A percentile compares a stretch with the other conserved stretches of the same genome.
Conservation (phyloP, 2,888 invertebrate species). For the Ochropacha duplaris region DNA sequence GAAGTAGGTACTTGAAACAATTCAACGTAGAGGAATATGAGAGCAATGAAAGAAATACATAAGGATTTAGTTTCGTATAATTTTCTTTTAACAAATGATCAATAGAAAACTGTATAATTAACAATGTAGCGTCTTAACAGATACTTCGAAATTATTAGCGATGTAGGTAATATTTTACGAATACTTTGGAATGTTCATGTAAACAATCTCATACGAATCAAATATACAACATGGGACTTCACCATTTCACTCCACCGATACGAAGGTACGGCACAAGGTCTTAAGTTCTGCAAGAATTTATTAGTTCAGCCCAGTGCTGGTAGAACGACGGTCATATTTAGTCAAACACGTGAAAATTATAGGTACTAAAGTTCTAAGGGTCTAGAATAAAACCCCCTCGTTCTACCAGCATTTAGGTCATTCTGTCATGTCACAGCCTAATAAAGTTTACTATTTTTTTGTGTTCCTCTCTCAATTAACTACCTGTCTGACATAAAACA, state of each 20-base stretch:
- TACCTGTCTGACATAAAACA: constrained; percentile 15
- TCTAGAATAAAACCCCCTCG: constrained; percentile 61
- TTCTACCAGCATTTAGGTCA: constrained; percentile 23
- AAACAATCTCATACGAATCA: constrained; percentile 78
- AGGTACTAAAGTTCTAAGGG: constrained; percentile 40
- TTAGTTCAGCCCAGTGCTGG: constrained; percentile 12
- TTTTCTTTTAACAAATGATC: constrained; percentile 84
- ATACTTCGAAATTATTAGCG: constrained; percentile 81
- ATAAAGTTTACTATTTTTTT: constrained; percentile 76
- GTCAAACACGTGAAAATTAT: constrained; percentile 44
- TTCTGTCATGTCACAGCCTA: constrained; percentile 52
- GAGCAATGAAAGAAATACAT: constrained; percentile 58
- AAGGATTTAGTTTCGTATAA: constrained; percentile 83
- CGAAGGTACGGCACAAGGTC: constrained; percentile 23
- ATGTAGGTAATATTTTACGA: constrained; percentile 82
- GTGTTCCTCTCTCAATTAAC: constrained; percentile 52
- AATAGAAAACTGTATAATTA: constrained; percentile 84
- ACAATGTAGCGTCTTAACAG: constrained; percentile 83
- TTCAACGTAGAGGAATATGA: constrained; percentile 1
- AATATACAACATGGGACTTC: constrained; percentile 49
- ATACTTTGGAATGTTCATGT: constrained; percentile 83
- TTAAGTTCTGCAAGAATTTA: constrained; percentile 18
- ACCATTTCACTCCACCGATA: constrained; percentile 29
- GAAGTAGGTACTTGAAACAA: not conserved
- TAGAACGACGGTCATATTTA: constrained; percentile 23